These are phyloP conservation scores for Phengaris arion DNA, from an alignment of 2,888 invertebrate species.

Conservation along the genomic window DNA sequence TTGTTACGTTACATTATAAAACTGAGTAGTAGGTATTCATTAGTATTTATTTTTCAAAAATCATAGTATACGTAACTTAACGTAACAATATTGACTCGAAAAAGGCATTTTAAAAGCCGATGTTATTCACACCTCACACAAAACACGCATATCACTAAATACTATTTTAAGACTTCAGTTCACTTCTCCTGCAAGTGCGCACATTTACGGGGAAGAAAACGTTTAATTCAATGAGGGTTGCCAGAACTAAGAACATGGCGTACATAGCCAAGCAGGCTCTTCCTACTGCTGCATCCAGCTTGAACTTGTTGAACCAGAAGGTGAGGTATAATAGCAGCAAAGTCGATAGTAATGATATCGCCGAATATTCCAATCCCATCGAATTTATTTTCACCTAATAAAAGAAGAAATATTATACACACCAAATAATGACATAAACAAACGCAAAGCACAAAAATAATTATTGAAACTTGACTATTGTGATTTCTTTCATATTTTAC, in stretches of 20 bases:
- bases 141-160: constrained; percentile 31
- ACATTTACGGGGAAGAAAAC: constrained; percentile 95
- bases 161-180: constrained; percentile 58
- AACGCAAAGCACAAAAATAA: constrained; percentile 29
- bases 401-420: constrained; percentile 42
- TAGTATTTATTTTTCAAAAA: background rate
- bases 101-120: constrained; percentile 29
- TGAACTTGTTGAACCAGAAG: constrained; percentile 92
- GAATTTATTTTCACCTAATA: constrained; percentile 90
- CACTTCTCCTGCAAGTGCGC: constrained; percentile 86
- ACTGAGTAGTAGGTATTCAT: background rate
- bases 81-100: constrained; percentile 22
- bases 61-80: constrained; percentile 3
- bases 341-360: constrained; percentile 92
- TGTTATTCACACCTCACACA: constrained; percentile 33
- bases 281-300: constrained; percentile 91
- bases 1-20: background rate
- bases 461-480: background rate
- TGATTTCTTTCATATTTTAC: background rate
- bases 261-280: constrained; percentile 92
- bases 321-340: constrained; percentile 90
- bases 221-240: constrained; percentile 94
- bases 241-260: constrained; percentile 90
- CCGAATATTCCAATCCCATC: constrained; percentile 93
- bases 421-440: constrained; percentile 37